A percentile compares a stretch with the other conserved stretches of the same genome.
phyloP scores from a whole-genome alignment of 2,113 vertebrate genomes.

The Megaceryle torquata region DNA sequence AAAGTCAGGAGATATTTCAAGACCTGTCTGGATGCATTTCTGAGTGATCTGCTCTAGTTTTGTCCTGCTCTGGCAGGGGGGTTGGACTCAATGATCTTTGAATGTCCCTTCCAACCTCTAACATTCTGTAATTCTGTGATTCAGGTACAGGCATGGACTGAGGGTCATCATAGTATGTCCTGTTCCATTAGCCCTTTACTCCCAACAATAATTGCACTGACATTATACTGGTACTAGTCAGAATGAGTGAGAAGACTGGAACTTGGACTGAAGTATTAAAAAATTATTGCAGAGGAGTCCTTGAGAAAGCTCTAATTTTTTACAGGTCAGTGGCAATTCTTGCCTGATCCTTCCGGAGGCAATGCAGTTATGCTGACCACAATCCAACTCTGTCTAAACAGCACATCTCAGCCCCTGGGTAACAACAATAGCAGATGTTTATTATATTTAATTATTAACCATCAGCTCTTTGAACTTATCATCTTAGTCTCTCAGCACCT shows the following conservation, averaged over 20 bases:
- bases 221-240: neutral
- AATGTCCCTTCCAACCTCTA: too few species aligned
- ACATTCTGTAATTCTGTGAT: too few species aligned
- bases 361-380: neutral
- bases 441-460: slow-evolving; percentile 63
- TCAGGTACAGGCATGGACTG: neutral
- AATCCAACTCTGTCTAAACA: neutral
- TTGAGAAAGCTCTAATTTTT: neutral
- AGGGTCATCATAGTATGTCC: neutral
- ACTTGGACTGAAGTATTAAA: neutral
- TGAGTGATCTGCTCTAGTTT: too few species aligned
- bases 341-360: neutral
- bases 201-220: neutral
- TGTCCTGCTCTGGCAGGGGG: too few species aligned
- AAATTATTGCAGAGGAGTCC: neutral
- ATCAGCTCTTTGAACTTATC: slow-evolving; percentile 63
- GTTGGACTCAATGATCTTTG: too few species aligned
- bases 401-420: slow-evolving; percentile 12
- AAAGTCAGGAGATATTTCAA: neutral
- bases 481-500: slow-evolving; percentile 48
- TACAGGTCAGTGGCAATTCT: neutral
- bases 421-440: slow-evolving; percentile 55
- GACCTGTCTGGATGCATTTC: too few species aligned
- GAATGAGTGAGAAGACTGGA: neutral
- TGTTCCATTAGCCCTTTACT: neutral